phyloP scores from a whole-genome alignment of 2,888 invertebrate genomes.

The Drosophila atripex region DNA sequence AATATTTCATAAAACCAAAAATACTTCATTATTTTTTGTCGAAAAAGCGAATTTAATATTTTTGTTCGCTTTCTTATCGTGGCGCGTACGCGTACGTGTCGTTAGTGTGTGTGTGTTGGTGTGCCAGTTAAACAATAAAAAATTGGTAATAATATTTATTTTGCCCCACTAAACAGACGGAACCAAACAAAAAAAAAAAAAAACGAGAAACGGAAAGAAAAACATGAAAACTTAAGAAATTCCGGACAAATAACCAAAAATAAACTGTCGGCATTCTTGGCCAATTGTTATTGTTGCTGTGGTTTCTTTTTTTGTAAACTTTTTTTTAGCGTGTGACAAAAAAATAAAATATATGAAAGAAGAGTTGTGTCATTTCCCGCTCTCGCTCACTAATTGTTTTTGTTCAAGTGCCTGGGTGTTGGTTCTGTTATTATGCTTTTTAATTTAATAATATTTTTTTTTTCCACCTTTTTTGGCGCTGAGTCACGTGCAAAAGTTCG shows the following conservation, averaged over 20 bases:
- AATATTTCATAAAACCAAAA: neutral
- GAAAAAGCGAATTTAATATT: neutral
- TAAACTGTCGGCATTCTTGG: conserved; percentile 38
- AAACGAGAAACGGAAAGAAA: conserved; percentile 2
- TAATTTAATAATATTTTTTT: conserved; percentile 4
- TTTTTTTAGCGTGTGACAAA: conserved; percentile 38
- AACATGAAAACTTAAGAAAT: conserved; percentile 4
- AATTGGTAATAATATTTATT: conserved; percentile 56
- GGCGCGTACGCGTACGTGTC: conserved; percentile 37
- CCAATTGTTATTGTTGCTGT: conserved; percentile 4
- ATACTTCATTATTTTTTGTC: neutral
- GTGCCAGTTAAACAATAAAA: conserved; percentile 48
- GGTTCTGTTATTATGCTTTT: conserved; percentile 1
- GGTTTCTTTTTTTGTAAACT: conserved; percentile 8
- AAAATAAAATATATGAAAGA: conserved; percentile 7
- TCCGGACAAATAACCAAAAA: conserved; percentile 31
- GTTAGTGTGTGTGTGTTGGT: conserved; percentile 37
- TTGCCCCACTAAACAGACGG: neutral
- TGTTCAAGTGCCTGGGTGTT: conserved; percentile 12
- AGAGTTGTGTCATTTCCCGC: conserved; percentile 9
- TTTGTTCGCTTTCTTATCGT: conserved; percentile 15
- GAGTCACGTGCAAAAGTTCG: conserved; percentile 55
- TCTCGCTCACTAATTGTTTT: conserved; percentile 21
- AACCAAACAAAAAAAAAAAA: neutral
- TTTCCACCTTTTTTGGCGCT: conserved; percentile 13